Base-by-base conservation (phyloP, 2,888 invertebrate genomes). In the Podotricha telesiphe region DNA sequence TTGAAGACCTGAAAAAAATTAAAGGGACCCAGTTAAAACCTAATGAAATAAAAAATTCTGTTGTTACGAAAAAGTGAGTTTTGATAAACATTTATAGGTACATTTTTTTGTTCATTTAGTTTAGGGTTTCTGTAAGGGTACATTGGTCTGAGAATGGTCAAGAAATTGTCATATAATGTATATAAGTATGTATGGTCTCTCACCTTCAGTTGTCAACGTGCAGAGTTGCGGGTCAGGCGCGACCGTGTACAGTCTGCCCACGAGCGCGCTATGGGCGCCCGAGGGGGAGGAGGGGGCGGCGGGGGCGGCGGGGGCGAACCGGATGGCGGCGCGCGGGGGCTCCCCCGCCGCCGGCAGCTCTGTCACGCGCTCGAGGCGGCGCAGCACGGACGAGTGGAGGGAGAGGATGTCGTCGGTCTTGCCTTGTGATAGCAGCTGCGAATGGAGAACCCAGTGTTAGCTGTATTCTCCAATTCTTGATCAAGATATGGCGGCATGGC, bases 361-460 rank as follows among this genome's bases (percentile, higher is more conserved):
- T 19, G 94, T 82, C 88, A 95, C 75, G 71, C 90, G 91, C 78
- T 96, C 95, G 73, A 96, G 89, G 58, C 96, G 94, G 8, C 94
- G 94, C 4, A 96, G 85, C 4, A 96, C 94, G 0, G 95, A 93
- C 20, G 93, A 94, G 66, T 95, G 94, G 67, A 96, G 94, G 17
- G 95, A 95, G 0, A 97, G 89, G 40, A 96, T 93, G 87, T 97
- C 96, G 19, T 95, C 95, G 76, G 96, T 95, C 0, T 94, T 95
- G 0, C 95, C 96, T 77, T 95, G 74, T 0, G 93, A 86, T 19
- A 95, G 86, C 4, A 96, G 89, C 84, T 95, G 88, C 10, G 15
- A 67, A 73, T 0, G 28, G 7, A 37, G 19, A 59, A n/a, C n/a
- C n/a, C n/a, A n/a, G n/a, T n/a, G n/a, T n/a, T n/a, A n/a, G n/a